Percentiles rank a stretch among this genome's conserved stretches.
Conservation (phyloP, 37 sponge, comb jelly and placozoan genomes). For the Chondrilla cf. caribensis region DNA sequence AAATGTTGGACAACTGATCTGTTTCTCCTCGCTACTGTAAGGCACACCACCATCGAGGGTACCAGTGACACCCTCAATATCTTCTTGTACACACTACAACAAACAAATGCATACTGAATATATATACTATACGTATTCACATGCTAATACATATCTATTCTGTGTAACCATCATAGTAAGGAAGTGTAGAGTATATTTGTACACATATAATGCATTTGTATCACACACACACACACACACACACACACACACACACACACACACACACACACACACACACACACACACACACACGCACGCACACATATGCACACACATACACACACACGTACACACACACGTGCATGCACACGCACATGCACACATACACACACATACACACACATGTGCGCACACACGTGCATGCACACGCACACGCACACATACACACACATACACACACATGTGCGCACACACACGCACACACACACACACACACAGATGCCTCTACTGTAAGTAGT, state of each 20-base stretch:
- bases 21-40: too few species aligned
- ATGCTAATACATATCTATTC: too few species aligned
- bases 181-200: too few species aligned
- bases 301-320: background rate
- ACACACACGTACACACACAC: background rate
- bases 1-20: too few species aligned
- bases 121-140: too few species aligned
- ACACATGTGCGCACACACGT: background rate
- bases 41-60: too few species aligned
- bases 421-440: background rate
- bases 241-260: background rate
- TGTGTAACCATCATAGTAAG: too few species aligned
- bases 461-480: constrained; percentile 12
- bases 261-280: background rate
- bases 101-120: too few species aligned
- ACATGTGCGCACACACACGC: background rate
- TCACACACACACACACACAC: background rate
- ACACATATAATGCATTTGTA: too few species aligned
- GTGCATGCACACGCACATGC: background rate
- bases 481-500: too few species aligned
- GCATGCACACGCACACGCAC: background rate
- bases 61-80: too few species aligned
- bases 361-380: constrained; percentile 8
- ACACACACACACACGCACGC: background rate
- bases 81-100: too few species aligned